Conservation (phyloP, 1,140 invertebrate genomes). For the Drosophila navojoa region DNA sequence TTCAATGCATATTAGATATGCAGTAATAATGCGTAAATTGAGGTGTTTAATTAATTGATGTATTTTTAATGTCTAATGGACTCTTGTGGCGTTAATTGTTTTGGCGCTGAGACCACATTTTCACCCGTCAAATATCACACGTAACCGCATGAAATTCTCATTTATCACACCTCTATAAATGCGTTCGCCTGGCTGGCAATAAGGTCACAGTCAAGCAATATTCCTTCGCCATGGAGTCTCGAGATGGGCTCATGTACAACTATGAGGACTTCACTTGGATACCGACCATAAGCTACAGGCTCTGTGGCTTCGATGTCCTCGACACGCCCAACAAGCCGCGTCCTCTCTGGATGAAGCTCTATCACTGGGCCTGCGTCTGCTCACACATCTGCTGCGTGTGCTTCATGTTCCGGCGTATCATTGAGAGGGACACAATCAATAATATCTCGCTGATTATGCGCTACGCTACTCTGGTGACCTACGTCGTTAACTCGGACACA, state of each 20-base stretch:
- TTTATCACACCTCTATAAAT: constrained; percentile 43
- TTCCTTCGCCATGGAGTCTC: constrained; percentile 30
- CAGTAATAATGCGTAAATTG: not conserved
- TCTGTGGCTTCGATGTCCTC: constrained; percentile 50
- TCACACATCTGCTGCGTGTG: constrained; percentile 27
- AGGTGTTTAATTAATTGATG: not conserved
- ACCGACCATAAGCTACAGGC: constrained; percentile 12
- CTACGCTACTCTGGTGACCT: constrained; percentile 50
- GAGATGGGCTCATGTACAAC: constrained; percentile 3
- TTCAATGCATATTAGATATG: not conserved
- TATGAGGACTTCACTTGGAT: constrained; percentile 50
- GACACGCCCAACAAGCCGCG: not conserved
- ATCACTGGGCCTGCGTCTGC: constrained; percentile 27
- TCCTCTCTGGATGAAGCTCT: constrained; percentile 17
- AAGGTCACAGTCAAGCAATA: constrained; percentile 1
- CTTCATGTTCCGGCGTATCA: constrained; percentile 33
- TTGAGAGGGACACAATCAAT: constrained; percentile 34
- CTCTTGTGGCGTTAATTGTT: not conserved
- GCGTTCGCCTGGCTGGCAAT: not conserved
- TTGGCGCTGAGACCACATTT: not conserved
- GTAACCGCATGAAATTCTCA: constrained; percentile 37
- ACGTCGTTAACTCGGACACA: constrained; percentile 54
- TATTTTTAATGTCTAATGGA: not conserved
- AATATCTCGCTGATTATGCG: constrained; percentile 39
- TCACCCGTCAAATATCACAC: constrained; percentile 5